Evolutionary conservation across 2,113 vertebrate genomes (phyloP), one percentile per base, ranked within the genome.

Genomic region (Puffinus mauretanicus): DNA sequence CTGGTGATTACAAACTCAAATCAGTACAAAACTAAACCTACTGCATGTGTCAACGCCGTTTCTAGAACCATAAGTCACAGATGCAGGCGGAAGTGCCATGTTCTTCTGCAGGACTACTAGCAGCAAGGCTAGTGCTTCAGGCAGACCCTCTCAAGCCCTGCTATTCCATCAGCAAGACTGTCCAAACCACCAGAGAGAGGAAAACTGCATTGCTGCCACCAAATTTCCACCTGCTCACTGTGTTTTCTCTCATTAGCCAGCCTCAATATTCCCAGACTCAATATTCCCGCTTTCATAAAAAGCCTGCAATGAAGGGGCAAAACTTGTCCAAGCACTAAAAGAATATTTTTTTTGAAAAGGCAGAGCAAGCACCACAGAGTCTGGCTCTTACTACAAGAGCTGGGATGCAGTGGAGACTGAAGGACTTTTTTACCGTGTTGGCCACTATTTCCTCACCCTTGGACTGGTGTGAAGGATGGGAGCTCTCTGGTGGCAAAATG

Each of bases 401-500:
- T 83, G 65, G 27, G 55, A 67, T 81, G n/a, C 0, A 0, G 7
- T 44, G 11, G 54, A 66, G 34, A 38, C 36, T 8, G 13, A 46
- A 4, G 6, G 46, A 38, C 18, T 16, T 64, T 65, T 80, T 82
- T 82, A 42, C 29, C 24, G 13, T 5, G 12, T 17, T 47, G 14
- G n/a, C 32, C 64, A 36, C 10, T 72, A 9, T 58, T 90, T 78
- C 44, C 46, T 67, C 32, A 26, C 42, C 42, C 16, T 42, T 19
- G 34, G 36, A 72, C 58, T 81, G 16, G 16, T 52, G 14, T 73
- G 82, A 90, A 78, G 54, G 78, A 70, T 38, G 60, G 69, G 94
- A 96, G 86, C 93, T 92, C 96, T 71, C 96, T 96, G 65, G 76
- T 95, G 92, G 96, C 69, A 93, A 90, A 78, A 60, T 3, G 2